These are phyloP conservation scores for Machimus rusticus DNA, from an alignment of 2,888 invertebrate species.

Conservation along the genomic window DNA sequence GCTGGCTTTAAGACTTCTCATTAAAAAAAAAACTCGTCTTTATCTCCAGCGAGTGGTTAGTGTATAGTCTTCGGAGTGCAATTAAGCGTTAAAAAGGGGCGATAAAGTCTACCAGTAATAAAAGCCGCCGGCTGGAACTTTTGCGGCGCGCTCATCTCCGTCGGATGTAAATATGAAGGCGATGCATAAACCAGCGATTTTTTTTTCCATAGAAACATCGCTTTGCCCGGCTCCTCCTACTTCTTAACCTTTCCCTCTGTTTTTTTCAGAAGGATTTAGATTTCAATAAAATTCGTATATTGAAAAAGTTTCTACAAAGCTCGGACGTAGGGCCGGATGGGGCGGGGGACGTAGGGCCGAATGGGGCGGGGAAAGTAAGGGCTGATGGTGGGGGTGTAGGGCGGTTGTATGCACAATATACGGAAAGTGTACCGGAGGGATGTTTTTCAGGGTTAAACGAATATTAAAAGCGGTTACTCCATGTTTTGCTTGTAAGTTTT, in stretches of 20 bases:
- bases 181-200: not conserved
- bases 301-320: constrained; percentile 27
- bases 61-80: constrained; percentile 4
- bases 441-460: constrained; percentile 25
- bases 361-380: not conserved
- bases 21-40: not conserved
- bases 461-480: constrained; percentile 17
- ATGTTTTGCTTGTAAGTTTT: constrained; percentile 28
- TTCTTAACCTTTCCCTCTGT: not conserved
- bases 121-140: not conserved
- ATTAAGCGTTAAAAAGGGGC: constrained; percentile 11
- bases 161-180: not conserved
- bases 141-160: not conserved
- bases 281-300: constrained; percentile 26
- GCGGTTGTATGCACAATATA: not conserved
- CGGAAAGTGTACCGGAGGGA: not conserved
- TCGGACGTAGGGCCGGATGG: not conserved
- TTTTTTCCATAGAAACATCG: not conserved
- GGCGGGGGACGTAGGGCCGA: not conserved
- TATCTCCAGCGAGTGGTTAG: not conserved
- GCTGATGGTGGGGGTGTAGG: not conserved
- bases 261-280: constrained; percentile 2
- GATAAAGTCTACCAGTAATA: not conserved
- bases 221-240: not conserved
- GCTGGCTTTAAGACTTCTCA: not conserved